Conservation (phyloP, 30 jellyfish, hydroid and myxozoan species). For the Aurelia coerulea region DNA sequence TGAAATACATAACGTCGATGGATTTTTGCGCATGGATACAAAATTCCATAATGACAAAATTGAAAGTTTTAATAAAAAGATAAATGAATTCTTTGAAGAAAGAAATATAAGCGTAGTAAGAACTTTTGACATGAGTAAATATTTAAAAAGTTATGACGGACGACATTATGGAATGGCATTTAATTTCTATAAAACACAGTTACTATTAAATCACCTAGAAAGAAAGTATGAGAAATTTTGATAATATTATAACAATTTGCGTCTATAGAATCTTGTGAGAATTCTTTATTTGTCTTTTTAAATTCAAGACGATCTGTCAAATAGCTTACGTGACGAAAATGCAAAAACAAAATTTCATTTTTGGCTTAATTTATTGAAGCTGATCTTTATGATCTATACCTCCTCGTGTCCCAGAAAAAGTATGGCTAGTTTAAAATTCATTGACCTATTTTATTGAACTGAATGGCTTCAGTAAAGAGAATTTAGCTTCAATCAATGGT, state of each 20-base stretch:
- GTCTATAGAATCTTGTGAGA: not conserved
- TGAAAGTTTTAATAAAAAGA: slow-evolving; percentile 40
- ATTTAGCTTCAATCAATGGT: too few species aligned
- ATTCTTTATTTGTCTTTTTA: not conserved
- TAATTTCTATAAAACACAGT: slow-evolving; percentile 62
- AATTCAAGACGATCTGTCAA: too few species aligned
- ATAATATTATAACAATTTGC: not conserved
- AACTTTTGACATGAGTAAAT: slow-evolving; percentile 69
- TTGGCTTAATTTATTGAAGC: too few species aligned
- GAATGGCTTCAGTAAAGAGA: too few species aligned
- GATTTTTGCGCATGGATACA: slow-evolving; percentile 83
- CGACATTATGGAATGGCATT: slow-evolving; percentile 93
- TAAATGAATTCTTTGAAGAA: slow-evolving; percentile 43
- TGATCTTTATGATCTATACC: too few species aligned
- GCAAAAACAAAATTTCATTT: too few species aligned
- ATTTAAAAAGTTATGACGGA: slow-evolving; percentile 89
- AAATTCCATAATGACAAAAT: slow-evolving; percentile 65
- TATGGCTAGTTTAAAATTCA: too few species aligned
- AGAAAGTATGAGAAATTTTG: slow-evolving; percentile 6
- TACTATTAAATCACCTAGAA: slow-evolving; percentile 51
- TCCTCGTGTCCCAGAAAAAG: too few species aligned
- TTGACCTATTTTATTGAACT: too few species aligned
- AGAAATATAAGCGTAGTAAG: slow-evolving; percentile 62
- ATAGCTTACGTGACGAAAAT: too few species aligned
- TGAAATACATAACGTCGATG: slow-evolving; percentile 82